phyloP scores from a whole-genome alignment of 2,888 invertebrate species.

The Uropetala carovei region DNA sequence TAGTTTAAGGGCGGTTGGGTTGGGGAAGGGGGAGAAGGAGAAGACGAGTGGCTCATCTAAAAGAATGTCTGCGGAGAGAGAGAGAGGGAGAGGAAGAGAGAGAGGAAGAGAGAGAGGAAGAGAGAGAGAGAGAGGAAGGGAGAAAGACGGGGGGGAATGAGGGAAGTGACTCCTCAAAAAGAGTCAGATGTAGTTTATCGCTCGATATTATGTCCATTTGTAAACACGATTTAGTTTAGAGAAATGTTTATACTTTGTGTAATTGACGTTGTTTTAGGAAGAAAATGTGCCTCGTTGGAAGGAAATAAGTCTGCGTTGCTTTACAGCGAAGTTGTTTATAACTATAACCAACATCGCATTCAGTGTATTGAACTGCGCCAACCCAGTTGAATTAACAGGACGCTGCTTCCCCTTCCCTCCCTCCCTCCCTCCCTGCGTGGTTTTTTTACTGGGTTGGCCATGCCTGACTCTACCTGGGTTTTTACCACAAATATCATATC shows the following conservation, averaged over 20 bases:
- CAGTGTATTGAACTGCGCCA: too few species aligned
- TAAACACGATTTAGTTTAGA: slow-evolving; percentile 45
- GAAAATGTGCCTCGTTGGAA: neutral
- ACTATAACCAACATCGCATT: neutral
- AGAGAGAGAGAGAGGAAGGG: slow-evolving; percentile 15
- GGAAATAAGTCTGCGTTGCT: neutral
- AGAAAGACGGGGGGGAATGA: too few species aligned
- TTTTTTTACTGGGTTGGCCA: too few species aligned
- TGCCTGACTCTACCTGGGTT: too few species aligned
- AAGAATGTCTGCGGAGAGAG: neutral
- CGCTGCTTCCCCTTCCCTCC: too few species aligned
- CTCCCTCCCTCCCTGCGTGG: too few species aligned
- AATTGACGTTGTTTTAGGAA: slow-evolving; percentile 31
- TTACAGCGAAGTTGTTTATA: neutral
- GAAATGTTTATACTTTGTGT: slow-evolving; percentile 39
- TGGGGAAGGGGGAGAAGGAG: neutral
- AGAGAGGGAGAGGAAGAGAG: neutral
- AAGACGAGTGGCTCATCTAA: neutral
- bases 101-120: slow-evolving; percentile 10
- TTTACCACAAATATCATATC: too few species aligned
- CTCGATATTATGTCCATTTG: slow-evolving; percentile 46
- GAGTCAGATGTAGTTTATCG: neutral
- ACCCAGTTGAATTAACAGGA: too few species aligned
- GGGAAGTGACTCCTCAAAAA: too few species aligned
- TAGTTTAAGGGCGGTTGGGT: slow-evolving; percentile 46